These are phyloP conservation scores for Melanotaenia duboulayi DNA, from an alignment of 2,113 vertebrate species.

Conservation along the genomic window DNA sequence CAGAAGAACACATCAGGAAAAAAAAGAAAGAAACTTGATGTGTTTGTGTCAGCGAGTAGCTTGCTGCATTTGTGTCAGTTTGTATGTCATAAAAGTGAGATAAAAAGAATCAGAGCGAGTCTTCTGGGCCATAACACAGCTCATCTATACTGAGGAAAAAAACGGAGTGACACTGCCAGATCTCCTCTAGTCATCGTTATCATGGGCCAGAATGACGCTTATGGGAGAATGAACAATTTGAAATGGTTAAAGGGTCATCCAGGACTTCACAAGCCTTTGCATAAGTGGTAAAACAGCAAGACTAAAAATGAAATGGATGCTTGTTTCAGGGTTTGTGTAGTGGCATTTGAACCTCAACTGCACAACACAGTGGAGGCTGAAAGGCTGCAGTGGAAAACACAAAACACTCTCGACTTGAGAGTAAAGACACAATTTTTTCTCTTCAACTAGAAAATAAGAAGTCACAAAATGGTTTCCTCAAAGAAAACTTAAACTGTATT, in stretches of 20 bases:
- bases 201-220: not conserved
- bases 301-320: conserved; percentile 6
- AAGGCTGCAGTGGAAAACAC: conserved; percentile 26
- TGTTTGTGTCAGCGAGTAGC: conserved; percentile 26
- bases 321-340: conserved; percentile 19
- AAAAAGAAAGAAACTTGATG: not conserved
- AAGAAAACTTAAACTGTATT: no score
- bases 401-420: conserved; percentile 20
- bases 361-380: not conserved
- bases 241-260: conserved; percentile 18
- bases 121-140: conserved; percentile 42
- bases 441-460: not conserved
- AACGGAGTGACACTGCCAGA: conserved; percentile 27
- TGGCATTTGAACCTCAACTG: conserved; percentile 25
- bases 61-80: conserved; percentile 36
- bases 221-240: conserved; percentile 13
- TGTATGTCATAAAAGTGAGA: conserved; percentile 36
- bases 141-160: conserved; percentile 28
- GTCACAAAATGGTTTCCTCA: no score
- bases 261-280: conserved; percentile 15
- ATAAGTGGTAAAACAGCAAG: conserved; percentile 8
- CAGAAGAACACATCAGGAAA: not conserved
- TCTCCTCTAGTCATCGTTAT: conserved; percentile 22
- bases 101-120: conserved; percentile 45
- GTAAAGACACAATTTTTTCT: conserved; percentile 16